A percentile compares a stretch with the other conserved stretches of the same genome.
These are phyloP conservation scores for Drosophila colorata DNA, from an alignment of 2,888 invertebrate species.

Conservation along the genomic window DNA sequence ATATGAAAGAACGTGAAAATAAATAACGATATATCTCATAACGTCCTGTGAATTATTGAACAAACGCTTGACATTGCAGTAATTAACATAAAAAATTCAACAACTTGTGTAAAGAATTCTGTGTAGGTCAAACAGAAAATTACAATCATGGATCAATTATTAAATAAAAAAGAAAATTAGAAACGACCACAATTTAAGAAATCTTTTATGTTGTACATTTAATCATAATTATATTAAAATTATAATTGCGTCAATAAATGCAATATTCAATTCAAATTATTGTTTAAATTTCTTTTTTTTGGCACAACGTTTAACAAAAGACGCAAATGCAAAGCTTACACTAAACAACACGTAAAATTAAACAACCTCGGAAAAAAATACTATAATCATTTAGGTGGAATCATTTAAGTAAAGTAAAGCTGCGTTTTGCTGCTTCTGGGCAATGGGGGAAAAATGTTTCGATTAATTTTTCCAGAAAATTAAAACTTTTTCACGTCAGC, in stretches of 20 bases:
- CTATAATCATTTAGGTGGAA: constrained; percentile 20
- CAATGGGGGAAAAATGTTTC: constrained; percentile 49
- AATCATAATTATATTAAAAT: constrained; percentile 34
- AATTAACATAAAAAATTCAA: neutral
- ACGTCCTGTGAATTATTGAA: too few species aligned
- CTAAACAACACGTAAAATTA: constrained; percentile 66
- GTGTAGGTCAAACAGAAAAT: neutral
- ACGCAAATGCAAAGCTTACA: constrained; percentile 44
- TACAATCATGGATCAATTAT: neutral
- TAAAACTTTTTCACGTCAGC: constrained; percentile 57
- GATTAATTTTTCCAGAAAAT: constrained; percentile 77
- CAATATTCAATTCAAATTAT: constrained; percentile 29
- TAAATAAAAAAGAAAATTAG: neutral
- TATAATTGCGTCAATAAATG: constrained; percentile 57
- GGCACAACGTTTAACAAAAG: constrained; percentile 30
- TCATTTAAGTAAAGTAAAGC: constrained; percentile 6
- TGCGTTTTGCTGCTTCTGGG: constrained; percentile 2
- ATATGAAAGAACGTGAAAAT: neutral
- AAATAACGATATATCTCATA: neutral
- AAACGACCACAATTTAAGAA: neutral
- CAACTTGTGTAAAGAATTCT: neutral
- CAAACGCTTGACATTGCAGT: too few species aligned
- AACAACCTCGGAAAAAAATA: constrained; percentile 62
- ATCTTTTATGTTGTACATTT: constrained; percentile 27
- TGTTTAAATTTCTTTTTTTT: constrained; percentile 16